Evolutionary conservation across 2,113 vertebrate genomes (phyloP).

Genomic region (Panurus biarmicus): DNA sequence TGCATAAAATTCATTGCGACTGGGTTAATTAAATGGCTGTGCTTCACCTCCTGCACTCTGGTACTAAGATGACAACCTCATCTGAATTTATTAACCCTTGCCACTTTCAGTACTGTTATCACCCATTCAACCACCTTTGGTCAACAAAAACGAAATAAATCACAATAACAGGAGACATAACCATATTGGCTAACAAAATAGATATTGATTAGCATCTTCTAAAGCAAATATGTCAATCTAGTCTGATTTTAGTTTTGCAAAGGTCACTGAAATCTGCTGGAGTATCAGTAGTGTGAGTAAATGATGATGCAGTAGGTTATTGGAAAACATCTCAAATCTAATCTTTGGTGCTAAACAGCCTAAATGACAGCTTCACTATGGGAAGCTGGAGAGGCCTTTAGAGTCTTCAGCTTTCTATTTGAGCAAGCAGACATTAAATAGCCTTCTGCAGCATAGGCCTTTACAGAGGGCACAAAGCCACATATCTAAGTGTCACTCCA

Average conservation of each 20-base stretch:
- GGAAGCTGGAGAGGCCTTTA: not conserved
- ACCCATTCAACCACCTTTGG: slow-evolving; percentile 30
- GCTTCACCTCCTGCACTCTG: slow-evolving; percentile 62
- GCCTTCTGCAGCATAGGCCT: not conserved
- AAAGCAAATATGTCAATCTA: slow-evolving; percentile 26
- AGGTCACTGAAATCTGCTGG: slow-evolving; percentile 22
- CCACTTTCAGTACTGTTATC: slow-evolving; percentile 44
- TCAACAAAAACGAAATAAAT: slow-evolving; percentile 59
- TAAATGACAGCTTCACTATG: not conserved
- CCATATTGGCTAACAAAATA: slow-evolving; percentile 45
- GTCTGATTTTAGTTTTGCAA: slow-evolving; percentile 2
- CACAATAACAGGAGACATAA: slow-evolving; percentile 48
- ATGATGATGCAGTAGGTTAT: slow-evolving; percentile 29
- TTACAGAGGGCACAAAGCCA: not conserved
- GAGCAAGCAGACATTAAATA: not conserved
- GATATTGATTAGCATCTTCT: slow-evolving; percentile 60
- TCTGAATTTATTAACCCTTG: slow-evolving; percentile 68
- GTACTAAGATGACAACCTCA: slow-evolving; percentile 65
- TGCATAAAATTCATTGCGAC: slow-evolving; percentile 67
- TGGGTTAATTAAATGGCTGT: slow-evolving; percentile 67
- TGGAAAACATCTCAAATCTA: not conserved
- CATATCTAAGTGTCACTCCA: not conserved
- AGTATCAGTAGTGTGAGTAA: not conserved
- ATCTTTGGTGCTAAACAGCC: not conserved
- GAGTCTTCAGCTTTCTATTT: not conserved